Base-by-base conservation (phyloP, 2,888 invertebrate genomes). In the Folsomia manolachei region DNA sequence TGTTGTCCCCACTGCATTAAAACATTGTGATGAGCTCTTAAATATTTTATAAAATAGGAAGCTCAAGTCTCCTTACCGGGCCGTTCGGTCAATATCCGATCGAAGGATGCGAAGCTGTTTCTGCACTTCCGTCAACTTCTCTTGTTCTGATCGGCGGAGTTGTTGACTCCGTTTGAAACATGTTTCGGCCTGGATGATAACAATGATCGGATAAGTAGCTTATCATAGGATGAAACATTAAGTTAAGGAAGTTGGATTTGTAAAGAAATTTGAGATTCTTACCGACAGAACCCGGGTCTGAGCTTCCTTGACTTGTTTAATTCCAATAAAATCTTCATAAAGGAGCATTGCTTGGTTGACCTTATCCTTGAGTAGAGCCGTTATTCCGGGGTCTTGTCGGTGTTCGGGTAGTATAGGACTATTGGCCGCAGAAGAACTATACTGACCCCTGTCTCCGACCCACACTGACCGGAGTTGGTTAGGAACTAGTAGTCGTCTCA, bases 1-100 rank as follows among this genome's bases (percentile, higher is more conserved):
- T 87, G 75, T 92, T 90, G 72, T 93, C 92, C 1, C 91, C 91
- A n/a, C n/a, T n/a, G n/a, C n/a, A n/a, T n/a, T n/a, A n/a, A n/a
- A n/a, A n/a, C n/a, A n/a, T n/a, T n/a, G n/a, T n/a, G n/a, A n/a
- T n/a, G n/a, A n/a, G n/a, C n/a, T n/a, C n/a, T n/a, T n/a, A n/a
- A n/a, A n/a, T n/a, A n/a, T n/a, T n/a, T n/a, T n/a, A n/a, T n/a
- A n/a, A n/a, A n/a, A n/a, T n/a, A n/a, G n/a, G n/a, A n/a, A n/a
- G n/a, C n/a, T n/a, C n/a, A n/a, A n/a, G n/a, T n/a, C n/a, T n/a
- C n/a, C n/a, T n/a, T n/a, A n/a, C 76, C 93, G 87, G 82, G 89
- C 88, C 0, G 90, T 90, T 82, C 90, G 89, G 81, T 92, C 91
- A 83, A 93, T 86, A 81, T 93, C 91, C 0, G 88, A 87, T 79